Evolutionary conservation across 2,113 vertebrate species (phyloP), one percentile per base, ranked within the genome.

Genomic region (Dipodomys merriami): DNA sequence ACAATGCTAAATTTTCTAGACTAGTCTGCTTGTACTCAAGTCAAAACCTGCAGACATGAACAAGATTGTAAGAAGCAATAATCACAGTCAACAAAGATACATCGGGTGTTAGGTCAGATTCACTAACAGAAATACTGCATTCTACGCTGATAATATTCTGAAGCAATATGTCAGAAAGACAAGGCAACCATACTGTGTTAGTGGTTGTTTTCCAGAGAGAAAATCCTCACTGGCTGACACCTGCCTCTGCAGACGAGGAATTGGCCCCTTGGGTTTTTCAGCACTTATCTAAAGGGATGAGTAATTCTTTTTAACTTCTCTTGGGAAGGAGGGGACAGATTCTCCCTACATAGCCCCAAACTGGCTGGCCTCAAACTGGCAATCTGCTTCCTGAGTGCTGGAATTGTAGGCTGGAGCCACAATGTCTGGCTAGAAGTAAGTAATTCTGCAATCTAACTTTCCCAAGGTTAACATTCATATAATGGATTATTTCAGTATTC

Each of bases 1-100:
- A 96, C 97, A 98, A 96, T 96, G 96, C 92, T 97, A 95, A 92
- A 85, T 96, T 97, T 95, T 90, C 96, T 97, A 96, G 80, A 5
- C 96, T 98, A 81, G 85, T 97, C 96, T 97, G 87, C 94, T 96
- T 97, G 96, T 96, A 93, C 86, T 95, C 95, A 93, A 86, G 11
- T 57, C 53, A 95, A 96, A 94, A 94, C 91, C 76, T 97, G 94
- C 27, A 95, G 96, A 95, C 93, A 97, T 80, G 62, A 95, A 89
- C 96, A 97, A 95, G 73, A 1, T 95, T 87, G 96, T 86, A 96
- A 93, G 94, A 97, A 97, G 86, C 97, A 97, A 73, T 87, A 90
- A 78, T 39, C 97, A 97, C 96, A 98, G 95, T 96, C 90, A 91
- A 2, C 79, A 94, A 98, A 95, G 94, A 97, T 83, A 96, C n/a